Conservation (phyloP, 2,113 vertebrate species). For the Mormoops blainvillei region DNA sequence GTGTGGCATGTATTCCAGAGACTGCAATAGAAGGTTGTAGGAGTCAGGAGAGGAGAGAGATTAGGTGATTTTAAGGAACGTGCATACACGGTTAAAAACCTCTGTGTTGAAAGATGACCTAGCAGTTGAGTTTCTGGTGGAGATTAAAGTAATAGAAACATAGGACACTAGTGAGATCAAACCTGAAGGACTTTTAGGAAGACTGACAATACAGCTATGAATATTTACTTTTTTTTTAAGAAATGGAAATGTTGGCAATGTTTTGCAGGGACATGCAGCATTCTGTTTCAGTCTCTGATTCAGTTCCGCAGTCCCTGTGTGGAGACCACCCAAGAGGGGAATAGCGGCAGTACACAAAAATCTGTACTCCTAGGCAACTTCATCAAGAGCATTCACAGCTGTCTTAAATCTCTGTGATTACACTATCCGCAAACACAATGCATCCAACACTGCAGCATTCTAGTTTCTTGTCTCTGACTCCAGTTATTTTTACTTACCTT, state of each 20-base stretch:
- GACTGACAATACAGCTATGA: background rate
- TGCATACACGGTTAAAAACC: background rate
- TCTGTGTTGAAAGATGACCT: background rate
- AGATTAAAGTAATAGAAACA: background rate
- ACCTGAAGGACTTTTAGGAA: background rate
- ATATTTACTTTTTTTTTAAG: background rate
- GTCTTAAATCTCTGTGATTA: background rate
- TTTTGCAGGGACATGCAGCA: background rate
- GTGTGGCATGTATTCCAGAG: background rate
- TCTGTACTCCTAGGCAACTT: fast-evolving
- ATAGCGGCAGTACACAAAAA: background rate
- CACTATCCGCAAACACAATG: background rate
- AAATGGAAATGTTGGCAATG: background rate
- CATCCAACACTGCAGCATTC: background rate
- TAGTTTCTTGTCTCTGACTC: background rate
- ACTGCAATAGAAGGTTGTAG: background rate
- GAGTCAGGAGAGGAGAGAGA: background rate
- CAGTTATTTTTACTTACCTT: background rate
- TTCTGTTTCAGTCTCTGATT: background rate
- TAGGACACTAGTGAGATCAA: background rate
- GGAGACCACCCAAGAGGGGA: background rate
- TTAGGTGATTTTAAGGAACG: background rate
- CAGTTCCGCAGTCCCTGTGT: background rate
- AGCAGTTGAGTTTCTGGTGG: background rate
- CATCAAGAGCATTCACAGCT: background rate